Conservation (phyloP, 2,888 invertebrate genomes). For the Megaustenia siamemsis region DNA sequence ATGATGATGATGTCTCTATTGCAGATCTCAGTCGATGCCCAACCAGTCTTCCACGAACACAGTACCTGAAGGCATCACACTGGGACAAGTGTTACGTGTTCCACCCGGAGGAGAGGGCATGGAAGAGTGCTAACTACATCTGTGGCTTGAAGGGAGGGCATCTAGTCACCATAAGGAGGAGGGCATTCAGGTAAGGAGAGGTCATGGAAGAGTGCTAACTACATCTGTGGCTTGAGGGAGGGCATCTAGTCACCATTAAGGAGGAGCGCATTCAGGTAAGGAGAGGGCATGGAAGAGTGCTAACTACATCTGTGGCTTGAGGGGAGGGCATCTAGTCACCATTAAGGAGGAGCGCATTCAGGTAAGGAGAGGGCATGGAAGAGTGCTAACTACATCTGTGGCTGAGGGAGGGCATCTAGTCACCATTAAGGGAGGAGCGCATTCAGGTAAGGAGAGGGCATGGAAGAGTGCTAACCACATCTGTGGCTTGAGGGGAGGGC, state of each 20-base stretch:
- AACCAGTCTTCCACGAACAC: not conserved
- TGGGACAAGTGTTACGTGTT: constrained; percentile 49
- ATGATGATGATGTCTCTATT: not conserved
- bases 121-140: constrained; percentile 16
- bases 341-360: no score
- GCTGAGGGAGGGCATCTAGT: no score
- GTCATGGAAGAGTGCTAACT: constrained; percentile 23
- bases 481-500: no score
- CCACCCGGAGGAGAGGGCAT: constrained; percentile 38
- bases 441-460: no score
- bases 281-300: no score
- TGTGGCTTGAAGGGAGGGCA: constrained; percentile 29
- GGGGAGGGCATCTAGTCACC: no score
- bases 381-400: no score
- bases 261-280: constrained; percentile 42
- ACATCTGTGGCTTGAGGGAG: constrained; percentile 21
- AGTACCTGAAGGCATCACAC: constrained; percentile 31
- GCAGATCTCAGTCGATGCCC: constrained; percentile 42
- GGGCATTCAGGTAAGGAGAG: no score
- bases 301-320: no score
- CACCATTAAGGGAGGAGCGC: no score
- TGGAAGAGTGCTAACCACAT: no score
- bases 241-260: constrained; percentile 45
- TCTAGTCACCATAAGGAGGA: constrained; percentile 51
- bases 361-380: no score